phyloP scores from a whole-genome alignment of 2,113 vertebrate genomes.

The Podilymbus podiceps region DNA sequence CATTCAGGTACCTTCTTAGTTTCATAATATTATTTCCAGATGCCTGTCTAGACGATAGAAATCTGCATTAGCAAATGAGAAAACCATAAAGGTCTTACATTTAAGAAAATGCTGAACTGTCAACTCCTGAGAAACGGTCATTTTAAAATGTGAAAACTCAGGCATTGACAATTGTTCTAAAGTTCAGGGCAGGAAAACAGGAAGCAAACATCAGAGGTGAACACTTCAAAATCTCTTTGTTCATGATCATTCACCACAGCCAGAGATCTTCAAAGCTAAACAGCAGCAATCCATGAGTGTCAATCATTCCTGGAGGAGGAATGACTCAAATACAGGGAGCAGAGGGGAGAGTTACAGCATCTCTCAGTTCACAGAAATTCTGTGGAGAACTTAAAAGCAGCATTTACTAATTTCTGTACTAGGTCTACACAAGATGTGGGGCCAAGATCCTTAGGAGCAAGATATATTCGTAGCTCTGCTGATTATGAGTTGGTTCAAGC shows the following conservation, averaged over 20 bases:
- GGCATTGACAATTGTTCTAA: not conserved
- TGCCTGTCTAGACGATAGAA: not conserved
- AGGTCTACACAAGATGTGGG: not conserved
- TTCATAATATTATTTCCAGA: not conserved
- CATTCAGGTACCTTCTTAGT: not conserved
- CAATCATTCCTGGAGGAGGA: not conserved
- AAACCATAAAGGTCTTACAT: not conserved
- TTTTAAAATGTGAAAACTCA: not conserved
- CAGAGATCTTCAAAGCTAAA: not conserved
- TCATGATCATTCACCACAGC: not conserved
- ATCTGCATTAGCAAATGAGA: not conserved
- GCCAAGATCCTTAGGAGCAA: not conserved
- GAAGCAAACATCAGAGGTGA: not conserved
- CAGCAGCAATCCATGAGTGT: not conserved
- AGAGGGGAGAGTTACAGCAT: not conserved
- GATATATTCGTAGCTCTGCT: not conserved
- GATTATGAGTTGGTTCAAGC: not conserved
- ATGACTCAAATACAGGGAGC: not conserved
- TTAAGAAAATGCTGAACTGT: not conserved
- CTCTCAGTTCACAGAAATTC: not conserved
- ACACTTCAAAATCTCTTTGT: not conserved
- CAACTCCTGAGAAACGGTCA: not conserved
- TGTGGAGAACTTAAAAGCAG: not conserved
- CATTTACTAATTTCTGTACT: not conserved
- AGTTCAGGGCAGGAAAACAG: not conserved